Evolutionary conservation across 2,113 vertebrate genomes (phyloP), one percentile per base, ranked within the genome.

Genomic region (Ailuropoda melanoleuca): DNA sequence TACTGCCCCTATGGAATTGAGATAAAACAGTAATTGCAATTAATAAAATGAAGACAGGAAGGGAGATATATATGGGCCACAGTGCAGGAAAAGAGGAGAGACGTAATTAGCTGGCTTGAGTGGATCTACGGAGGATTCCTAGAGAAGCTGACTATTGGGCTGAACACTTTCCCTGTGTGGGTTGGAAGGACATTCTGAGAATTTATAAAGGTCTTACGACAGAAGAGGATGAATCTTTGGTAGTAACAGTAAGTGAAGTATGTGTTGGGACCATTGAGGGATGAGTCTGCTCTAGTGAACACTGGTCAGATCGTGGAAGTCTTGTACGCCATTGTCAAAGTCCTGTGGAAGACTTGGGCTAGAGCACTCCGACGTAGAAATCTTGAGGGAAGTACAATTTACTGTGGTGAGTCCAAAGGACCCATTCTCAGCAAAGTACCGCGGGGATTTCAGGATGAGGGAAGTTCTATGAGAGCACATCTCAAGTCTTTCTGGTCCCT

Each of bases 11-110:
- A 14, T 88, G 93, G 86, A 91, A 84, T 48, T 89, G 86, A 95
- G 60, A 89, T 96, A 87, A 93, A 92, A 92, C 53, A 95, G 56
- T 97, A 92, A 96, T 95, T 97, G 24, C 23, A 95, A 86, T 95
- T 95, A 97, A 96, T 94, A 92, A 92, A 93, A 83, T 82, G 64
- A 96, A 91, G 43, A 84, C 53, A 81, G 2, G 53, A 97, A 68
- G 26, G 58, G 43, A 98, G 66, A 53, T 83, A 55, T 31, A n/a
- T 66, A 55, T 31, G 90, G 43, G 58, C 83, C 66, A 91, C 7
- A 93, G 39, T 93, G 34, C 26, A n/a, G 21, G 39, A 66, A 60
- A 84, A 93, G 85, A 77, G 62, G 17, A 87, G 78, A 66, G 48
- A 92, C 88, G 50, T 93, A 91, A 89, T 97, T 80, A 68, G 72